A percentile compares a stretch with the other conserved stretches of the same genome.
Conservation (phyloP, 2,113 vertebrate species). For the Microtus richardsoni region DNA sequence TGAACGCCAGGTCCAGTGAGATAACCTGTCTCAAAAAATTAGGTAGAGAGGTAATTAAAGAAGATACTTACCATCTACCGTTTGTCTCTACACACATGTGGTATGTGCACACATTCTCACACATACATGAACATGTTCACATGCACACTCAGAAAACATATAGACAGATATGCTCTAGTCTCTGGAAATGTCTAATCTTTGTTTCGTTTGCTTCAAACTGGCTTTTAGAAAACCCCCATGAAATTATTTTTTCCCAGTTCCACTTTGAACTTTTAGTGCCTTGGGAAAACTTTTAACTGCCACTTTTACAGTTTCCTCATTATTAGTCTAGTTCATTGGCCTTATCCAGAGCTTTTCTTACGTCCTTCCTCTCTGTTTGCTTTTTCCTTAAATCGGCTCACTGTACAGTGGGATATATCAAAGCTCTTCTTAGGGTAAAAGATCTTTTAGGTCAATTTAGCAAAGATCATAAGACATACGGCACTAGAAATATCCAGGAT, state of each 20-base stretch:
- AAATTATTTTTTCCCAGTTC: neutral
- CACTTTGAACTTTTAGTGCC: neutral
- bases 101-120: neutral
- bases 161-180: neutral
- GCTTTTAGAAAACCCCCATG: neutral
- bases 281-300: neutral
- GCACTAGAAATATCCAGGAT: neutral
- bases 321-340: neutral
- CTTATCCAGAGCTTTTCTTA: neutral
- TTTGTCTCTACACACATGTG: neutral
- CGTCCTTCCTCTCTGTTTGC: neutral
- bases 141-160: neutral
- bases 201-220: neutral
- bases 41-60: neutral
- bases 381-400: neutral
- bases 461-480: neutral
- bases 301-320: neutral
- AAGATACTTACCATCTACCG: neutral
- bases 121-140: neutral
- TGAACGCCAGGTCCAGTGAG: neutral
- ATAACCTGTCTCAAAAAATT: neutral
- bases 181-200: neutral
- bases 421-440: neutral
- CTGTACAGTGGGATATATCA: neutral
- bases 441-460: neutral